Evolutionary conservation across 2,113 vertebrate species (phyloP).

Genomic region (Ochotona curzoniae): DNA sequence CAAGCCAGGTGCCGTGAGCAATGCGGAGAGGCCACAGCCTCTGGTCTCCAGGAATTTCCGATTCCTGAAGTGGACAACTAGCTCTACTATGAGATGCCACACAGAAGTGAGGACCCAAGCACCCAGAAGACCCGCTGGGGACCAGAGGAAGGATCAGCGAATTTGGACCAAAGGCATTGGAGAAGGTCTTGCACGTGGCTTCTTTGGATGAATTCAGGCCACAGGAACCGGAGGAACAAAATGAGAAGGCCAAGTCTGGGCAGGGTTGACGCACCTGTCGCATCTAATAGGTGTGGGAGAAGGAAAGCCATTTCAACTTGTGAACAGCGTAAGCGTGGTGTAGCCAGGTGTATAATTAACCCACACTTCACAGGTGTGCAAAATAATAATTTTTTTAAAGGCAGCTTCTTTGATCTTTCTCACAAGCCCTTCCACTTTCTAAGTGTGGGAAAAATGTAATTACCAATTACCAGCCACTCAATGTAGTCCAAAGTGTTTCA

Average conservation of each 20-base stretch:
- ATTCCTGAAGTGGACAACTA: background rate
- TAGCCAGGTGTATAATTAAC: background rate
- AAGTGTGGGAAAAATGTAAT: background rate
- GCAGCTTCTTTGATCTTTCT: background rate
- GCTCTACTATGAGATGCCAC: background rate
- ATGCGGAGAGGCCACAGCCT: background rate
- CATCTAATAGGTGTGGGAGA: background rate
- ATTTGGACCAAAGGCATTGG: background rate
- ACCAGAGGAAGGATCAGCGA: background rate
- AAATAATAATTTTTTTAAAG: background rate
- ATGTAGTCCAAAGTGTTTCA: background rate
- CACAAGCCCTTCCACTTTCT: background rate
- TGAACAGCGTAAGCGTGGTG: background rate
- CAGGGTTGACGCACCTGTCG: background rate
- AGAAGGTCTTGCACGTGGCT: background rate
- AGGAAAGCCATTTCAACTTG: background rate
- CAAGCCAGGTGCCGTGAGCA: background rate
- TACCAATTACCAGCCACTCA: background rate
- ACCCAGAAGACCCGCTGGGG: background rate
- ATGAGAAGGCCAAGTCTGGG: background rate
- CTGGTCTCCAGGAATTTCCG: background rate
- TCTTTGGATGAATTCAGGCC: background rate
- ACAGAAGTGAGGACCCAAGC: background rate
- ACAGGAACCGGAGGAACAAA: background rate
- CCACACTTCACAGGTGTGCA: background rate